These are phyloP conservation scores for Ameiurus melas DNA, from an alignment of 2,113 vertebrate species.

Conservation along the genomic window DNA sequence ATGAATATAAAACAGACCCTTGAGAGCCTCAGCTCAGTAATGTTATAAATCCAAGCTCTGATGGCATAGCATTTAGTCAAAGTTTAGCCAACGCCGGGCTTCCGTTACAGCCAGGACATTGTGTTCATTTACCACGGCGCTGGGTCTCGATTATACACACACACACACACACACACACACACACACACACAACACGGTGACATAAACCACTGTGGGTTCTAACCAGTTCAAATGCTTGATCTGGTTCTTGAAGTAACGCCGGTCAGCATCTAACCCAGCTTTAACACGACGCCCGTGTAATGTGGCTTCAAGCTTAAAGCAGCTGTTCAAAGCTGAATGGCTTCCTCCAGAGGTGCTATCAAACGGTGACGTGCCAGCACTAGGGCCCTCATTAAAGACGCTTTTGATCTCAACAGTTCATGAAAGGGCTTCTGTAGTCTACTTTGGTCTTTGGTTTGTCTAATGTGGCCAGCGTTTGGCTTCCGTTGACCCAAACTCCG, in stretches of 20 bases:
- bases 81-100: neutral
- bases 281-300: neutral
- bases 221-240: neutral
- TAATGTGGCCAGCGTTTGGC: neutral
- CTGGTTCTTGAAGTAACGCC: neutral
- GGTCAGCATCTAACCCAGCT: neutral
- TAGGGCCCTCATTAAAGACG: neutral
- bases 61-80: conserved; percentile 8
- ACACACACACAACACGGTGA: conserved; percentile 18
- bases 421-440: neutral
- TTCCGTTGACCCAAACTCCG: neutral
- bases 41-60: neutral
- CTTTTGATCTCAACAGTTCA: neutral
- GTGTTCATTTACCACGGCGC: neutral
- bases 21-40: neutral
- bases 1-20: neutral
- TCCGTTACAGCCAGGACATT: conserved; percentile 3
- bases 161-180: neutral
- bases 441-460: neutral
- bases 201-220: conserved; percentile 9
- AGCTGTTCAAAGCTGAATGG: neutral
- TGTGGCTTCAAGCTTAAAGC: neutral
- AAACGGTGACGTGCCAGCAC: neutral
- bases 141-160: neutral
- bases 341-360: neutral